These are phyloP conservation scores for Melinaea menophilus DNA, from an alignment of 2,888 invertebrate species.

Conservation along the genomic window DNA sequence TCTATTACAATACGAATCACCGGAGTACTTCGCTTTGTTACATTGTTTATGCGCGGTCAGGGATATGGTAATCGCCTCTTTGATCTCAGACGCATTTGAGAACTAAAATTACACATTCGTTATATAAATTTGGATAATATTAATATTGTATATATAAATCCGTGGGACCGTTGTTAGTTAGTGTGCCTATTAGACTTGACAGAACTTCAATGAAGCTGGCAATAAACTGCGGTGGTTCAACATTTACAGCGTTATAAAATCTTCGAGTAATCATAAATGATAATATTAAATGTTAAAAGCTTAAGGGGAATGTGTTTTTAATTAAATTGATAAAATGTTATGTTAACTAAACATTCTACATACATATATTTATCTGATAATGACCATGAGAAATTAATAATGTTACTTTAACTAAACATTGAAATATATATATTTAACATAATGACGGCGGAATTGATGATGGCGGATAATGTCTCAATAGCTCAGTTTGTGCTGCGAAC, in stretches of 20 bases:
- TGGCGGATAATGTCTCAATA: too few species aligned
- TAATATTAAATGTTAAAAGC: conserved; percentile 32
- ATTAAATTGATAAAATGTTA: background rate
- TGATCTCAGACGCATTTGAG: conserved; percentile 44
- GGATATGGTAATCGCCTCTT: conserved; percentile 40
- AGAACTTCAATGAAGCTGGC: conserved; percentile 27
- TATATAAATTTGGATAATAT: conserved; percentile 1
- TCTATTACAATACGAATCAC: conserved; percentile 6
- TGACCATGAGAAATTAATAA: too few species aligned
- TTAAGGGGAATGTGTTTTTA: background rate
- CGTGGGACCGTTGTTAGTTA: conserved; percentile 23
- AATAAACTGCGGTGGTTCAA: conserved; percentile 34
- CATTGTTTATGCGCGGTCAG: conserved; percentile 42
- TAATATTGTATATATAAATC: conserved; percentile 13
- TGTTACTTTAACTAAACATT: too few species aligned
- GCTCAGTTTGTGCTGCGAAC: too few species aligned
- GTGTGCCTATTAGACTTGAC: conserved; percentile 31
- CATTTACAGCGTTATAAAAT: conserved; percentile 37
- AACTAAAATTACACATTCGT: conserved; percentile 27
- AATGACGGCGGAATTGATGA: too few species aligned
- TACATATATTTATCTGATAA: too few species aligned
- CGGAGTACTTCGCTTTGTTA: conserved; percentile 33
- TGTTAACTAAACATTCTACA: background rate
- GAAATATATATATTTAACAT: too few species aligned
- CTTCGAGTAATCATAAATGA: conserved; percentile 33